These are phyloP conservation scores for Dorcus hopei DNA, from an alignment of 2,888 invertebrate genomes.

Conservation along the genomic window DNA sequence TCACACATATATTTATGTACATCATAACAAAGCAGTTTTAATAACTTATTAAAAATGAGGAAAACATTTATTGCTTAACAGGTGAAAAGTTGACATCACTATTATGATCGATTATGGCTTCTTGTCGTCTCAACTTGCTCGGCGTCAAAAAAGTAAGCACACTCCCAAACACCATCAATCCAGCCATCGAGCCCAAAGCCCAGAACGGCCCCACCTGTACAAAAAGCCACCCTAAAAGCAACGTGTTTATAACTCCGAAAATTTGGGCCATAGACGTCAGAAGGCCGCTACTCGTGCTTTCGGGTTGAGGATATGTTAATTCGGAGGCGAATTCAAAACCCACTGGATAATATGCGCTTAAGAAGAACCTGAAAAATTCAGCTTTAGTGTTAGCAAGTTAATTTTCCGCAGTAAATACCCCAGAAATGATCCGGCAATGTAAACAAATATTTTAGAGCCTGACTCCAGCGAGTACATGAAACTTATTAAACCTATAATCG, in stretches of 20 bases:
- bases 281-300: slow-evolving; percentile 35
- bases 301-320: slow-evolving; percentile 35
- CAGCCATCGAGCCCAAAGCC: slow-evolving; percentile 19
- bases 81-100: too few relatives aligned
- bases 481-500: slow-evolving; percentile 24
- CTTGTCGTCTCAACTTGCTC: slow-evolving; percentile 21
- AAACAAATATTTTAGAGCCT: slow-evolving; percentile 23
- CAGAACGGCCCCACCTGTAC: slow-evolving; percentile 19
- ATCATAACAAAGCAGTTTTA: too few relatives aligned
- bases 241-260: slow-evolving; percentile 29
- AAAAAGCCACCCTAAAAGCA: slow-evolving; percentile 17
- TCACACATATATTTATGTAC: too few relatives aligned
- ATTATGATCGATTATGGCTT: slow-evolving; percentile 5
- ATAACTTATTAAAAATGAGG: too few relatives aligned
- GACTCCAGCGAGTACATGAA: slow-evolving; percentile 27
- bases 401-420: slow-evolving; percentile 22
- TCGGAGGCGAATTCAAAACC: slow-evolving; percentile 37
- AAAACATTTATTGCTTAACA: too few relatives aligned
- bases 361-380: slow-evolving; percentile 26
- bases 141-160: slow-evolving; percentile 20
- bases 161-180: slow-evolving; percentile 14
- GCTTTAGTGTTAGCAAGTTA: not conserved
- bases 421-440: slow-evolving; percentile 23
- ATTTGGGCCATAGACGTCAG: slow-evolving; percentile 34
- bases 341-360: slow-evolving; percentile 34